Conservation (phyloP, 2,797 vertebrate species). For the Hapalemur alaotrensis region DNA sequence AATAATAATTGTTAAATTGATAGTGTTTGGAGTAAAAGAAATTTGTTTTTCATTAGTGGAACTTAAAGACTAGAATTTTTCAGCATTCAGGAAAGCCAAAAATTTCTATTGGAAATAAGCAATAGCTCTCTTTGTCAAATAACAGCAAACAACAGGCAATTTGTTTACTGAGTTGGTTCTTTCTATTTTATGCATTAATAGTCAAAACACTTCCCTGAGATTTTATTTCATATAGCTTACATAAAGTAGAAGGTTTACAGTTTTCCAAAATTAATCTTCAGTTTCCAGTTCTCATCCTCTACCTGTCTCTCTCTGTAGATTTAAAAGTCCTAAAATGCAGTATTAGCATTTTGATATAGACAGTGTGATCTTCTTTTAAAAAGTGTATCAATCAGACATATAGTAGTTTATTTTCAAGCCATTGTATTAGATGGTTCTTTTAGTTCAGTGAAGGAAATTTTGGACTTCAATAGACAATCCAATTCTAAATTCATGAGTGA, state of each 20-base stretch:
- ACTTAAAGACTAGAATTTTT: neutral
- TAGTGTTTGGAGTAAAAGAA: neutral
- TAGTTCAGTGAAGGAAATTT: neutral
- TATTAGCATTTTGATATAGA: slow-evolving; percentile 49
- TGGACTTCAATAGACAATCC: neutral
- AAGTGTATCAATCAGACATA: slow-evolving; percentile 8
- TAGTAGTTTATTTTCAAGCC: slow-evolving; percentile 40
- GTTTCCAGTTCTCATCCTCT: slow-evolving; percentile 11
- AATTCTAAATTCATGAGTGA: slow-evolving; percentile 31
- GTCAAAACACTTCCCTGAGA: neutral
- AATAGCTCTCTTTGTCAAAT: neutral
- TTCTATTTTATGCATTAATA: slow-evolving; percentile 7
- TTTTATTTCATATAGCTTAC: neutral
- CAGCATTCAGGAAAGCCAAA: neutral
- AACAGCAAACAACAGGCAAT: neutral
- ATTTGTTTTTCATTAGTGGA: neutral
- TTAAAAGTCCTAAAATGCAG: slow-evolving; percentile 35
- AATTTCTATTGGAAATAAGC: neutral
- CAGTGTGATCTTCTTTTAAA: neutral
- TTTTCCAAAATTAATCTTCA: slow-evolving; percentile 53
- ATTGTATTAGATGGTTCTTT: neutral
- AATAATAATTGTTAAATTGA: neutral
- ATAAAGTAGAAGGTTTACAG: neutral
- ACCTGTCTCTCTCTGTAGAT: slow-evolving; percentile 13
- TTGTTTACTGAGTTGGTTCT: neutral